Conservation (phyloP, 2,113 vertebrate species). For the Grammomys surdaster region DNA sequence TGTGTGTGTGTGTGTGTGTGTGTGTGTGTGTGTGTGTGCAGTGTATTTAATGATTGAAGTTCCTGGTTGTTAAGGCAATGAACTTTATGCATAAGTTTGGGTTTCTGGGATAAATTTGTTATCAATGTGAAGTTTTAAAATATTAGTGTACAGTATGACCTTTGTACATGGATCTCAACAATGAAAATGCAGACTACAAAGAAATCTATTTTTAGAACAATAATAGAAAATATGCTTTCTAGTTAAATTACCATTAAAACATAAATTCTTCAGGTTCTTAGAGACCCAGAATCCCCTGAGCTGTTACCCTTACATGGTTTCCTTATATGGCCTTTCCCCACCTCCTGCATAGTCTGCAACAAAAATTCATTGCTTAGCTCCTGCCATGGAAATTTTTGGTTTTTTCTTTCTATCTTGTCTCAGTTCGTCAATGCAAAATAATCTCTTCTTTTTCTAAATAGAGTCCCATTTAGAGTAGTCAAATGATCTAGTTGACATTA, state of each 20-base stretch:
- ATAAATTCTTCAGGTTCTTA: background rate
- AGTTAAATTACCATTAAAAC: background rate
- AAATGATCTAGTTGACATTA: slow-evolving; percentile 9
- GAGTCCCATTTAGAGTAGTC: slow-evolving; percentile 15
- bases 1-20: background rate
- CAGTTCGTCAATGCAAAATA: background rate
- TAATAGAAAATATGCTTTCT: background rate
- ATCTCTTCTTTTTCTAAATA: slow-evolving; percentile 35
- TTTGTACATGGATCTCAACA: background rate
- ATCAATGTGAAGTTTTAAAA: background rate
- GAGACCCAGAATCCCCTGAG: background rate
- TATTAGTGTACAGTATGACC: background rate
- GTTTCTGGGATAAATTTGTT: background rate
- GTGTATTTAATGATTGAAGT: background rate
- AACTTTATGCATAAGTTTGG: background rate
- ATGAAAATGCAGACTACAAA: background rate
- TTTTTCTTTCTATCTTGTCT: background rate
- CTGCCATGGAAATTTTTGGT: background rate
- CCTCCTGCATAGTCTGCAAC: background rate
- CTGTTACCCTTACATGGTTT: background rate
- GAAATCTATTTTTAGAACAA: background rate
- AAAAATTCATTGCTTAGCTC: background rate
- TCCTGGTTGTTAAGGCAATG: background rate
- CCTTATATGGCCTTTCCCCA: background rate
- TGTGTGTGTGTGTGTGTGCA: background rate